phyloP scores from a whole-genome alignment of 2,113 vertebrate species.

The Malurus cyaneus region DNA sequence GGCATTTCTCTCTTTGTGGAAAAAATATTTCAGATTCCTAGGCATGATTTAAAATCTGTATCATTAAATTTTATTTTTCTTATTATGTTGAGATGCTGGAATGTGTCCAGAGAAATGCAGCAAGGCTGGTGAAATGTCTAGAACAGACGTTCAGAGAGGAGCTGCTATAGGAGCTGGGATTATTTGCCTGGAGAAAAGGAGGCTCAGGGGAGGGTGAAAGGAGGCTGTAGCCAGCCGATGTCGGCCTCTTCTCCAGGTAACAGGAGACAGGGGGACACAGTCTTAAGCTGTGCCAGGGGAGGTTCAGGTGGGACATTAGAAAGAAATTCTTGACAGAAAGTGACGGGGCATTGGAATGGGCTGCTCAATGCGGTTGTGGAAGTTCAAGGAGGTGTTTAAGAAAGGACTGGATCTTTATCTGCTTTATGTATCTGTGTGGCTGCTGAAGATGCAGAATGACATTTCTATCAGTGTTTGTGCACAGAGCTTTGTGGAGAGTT shows the following conservation, averaged over 20 bases:
- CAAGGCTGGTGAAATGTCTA: background rate
- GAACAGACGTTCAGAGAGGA: background rate
- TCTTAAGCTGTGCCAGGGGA: fast-evolving
- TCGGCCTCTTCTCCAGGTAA: fast-evolving
- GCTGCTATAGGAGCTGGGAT: background rate
- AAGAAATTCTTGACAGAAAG: background rate
- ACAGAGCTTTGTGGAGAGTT: background rate
- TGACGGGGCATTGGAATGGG: background rate
- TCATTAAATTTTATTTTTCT: background rate
- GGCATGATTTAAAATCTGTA: background rate
- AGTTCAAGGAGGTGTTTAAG: background rate
- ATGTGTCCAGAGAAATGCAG: background rate
- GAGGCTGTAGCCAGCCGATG: fast-evolving
- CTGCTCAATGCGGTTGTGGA: too few relatives aligned
- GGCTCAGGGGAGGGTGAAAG: background rate
- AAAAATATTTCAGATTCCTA: background rate
- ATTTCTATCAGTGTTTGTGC: background rate
- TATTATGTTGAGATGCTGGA: background rate
- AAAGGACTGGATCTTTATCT: background rate
- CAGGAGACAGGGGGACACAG: too few relatives aligned
- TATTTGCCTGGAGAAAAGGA: background rate
- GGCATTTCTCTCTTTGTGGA: background rate
- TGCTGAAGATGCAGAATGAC: background rate
- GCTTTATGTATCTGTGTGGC: background rate
- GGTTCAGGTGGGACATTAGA: background rate